A percentile compares a stretch with the other conserved stretches of the same genome.
phyloP scores from a whole-genome alignment of 2,888 invertebrate species.

The Falcaria lacertinaria region DNA sequence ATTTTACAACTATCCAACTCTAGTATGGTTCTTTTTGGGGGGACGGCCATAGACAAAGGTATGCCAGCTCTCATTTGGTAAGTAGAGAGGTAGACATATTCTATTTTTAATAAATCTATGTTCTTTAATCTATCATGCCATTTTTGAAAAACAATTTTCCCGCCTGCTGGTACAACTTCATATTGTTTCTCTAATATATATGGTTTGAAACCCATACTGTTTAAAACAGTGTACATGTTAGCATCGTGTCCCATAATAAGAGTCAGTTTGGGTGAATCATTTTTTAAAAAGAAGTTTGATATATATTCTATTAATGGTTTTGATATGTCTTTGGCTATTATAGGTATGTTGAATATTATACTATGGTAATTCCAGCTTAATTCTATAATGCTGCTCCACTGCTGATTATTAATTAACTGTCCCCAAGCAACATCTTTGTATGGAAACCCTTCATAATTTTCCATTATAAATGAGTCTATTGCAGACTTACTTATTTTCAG shows the following conservation, averaged over 20 bases:
- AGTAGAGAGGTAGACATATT: constrained; percentile 57
- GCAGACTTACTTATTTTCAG: constrained; percentile 60
- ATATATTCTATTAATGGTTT: constrained; percentile 49
- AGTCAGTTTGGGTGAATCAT: constrained; percentile 34
- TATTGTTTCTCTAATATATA: constrained; percentile 43
- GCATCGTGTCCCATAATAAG: constrained; percentile 67
- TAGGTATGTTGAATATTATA: constrained; percentile 52
- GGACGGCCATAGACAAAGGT: constrained; percentile 37
- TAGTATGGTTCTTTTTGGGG: constrained; percentile 43
- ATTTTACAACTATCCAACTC: constrained; percentile 44
- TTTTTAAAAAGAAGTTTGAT: constrained; percentile 35
- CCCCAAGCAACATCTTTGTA: constrained; percentile 61
- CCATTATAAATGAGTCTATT: constrained; percentile 64
- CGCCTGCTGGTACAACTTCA: constrained; percentile 53
- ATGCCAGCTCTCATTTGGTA: constrained; percentile 47
- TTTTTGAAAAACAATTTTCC: constrained; percentile 64
- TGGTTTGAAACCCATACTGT: constrained; percentile 41
- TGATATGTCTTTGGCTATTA: constrained; percentile 57
- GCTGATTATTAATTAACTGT: constrained; percentile 21
- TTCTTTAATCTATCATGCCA: constrained; percentile 38
- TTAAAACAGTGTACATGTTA: constrained; percentile 56
- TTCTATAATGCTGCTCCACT: constrained; percentile 46
- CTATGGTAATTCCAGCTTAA: constrained; percentile 53
- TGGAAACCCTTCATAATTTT: constrained; percentile 59
- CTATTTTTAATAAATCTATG: constrained; percentile 41